Evolutionary conservation across 2,888 invertebrate species (phyloP).

Genomic region (Caenorhabditis sp.): DNA sequence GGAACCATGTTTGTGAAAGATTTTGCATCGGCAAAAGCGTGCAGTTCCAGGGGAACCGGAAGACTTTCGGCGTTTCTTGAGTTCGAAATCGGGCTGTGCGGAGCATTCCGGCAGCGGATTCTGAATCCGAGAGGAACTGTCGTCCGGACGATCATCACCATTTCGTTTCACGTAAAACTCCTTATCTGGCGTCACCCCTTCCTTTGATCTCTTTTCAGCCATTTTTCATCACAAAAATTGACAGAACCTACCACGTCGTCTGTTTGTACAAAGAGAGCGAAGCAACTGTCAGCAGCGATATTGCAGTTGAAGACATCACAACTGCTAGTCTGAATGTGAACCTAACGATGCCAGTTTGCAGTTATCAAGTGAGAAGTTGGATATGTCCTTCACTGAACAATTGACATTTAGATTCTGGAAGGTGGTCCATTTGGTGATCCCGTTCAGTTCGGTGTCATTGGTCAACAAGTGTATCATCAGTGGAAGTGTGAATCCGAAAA

Average conservation of each 20-base stretch:
- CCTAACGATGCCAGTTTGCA: conserved; percentile 31
- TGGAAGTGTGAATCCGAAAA: conserved; percentile 29
- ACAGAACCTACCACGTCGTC: conserved; percentile 26
- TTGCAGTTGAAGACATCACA: conserved; percentile 27
- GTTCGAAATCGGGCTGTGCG: conserved; percentile 44
- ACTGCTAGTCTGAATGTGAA: background rate
- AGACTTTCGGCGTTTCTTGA: conserved; percentile 29
- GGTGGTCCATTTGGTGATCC: conserved; percentile 23
- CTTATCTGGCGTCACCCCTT: too few species aligned
- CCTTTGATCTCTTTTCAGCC: conserved; percentile 39
- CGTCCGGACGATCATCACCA: conserved; percentile 19
- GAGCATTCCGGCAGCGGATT: conserved; percentile 25
- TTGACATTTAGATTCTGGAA: conserved; percentile 35
- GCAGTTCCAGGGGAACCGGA: conserved; percentile 22
- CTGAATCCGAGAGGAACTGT: conserved; percentile 39
- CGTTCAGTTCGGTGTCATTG: conserved; percentile 23
- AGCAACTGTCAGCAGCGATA: conserved; percentile 1
- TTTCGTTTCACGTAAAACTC: conserved; percentile 33
- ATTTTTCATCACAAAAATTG: conserved; percentile 42
- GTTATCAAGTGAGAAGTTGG: conserved; percentile 20
- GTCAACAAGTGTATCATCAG: conserved; percentile 42
- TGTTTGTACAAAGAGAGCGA: conserved; percentile 33
- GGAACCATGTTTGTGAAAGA: conserved; percentile 45
- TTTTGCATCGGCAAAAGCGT: conserved; percentile 20
- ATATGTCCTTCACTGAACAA: background rate